phyloP scores from a whole-genome alignment of 1,140 invertebrate species.

The Drosophila bipectinata region DNA sequence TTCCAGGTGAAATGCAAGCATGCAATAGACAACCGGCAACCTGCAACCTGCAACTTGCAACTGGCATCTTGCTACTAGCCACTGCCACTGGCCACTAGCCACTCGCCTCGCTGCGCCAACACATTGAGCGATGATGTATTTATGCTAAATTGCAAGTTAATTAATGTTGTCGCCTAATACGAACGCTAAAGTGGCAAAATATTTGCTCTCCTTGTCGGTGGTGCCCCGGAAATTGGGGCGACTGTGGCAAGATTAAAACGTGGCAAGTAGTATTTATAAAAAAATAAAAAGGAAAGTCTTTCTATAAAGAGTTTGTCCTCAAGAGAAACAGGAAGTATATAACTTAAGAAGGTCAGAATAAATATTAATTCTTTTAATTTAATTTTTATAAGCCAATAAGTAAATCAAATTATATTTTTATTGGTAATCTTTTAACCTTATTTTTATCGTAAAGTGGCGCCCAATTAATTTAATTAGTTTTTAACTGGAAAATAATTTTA shows the following conservation, averaged over 20 bases:
- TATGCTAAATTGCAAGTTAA: conserved; percentile 82
- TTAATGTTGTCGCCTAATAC: conserved; percentile 71
- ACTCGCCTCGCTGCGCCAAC: conserved; percentile 34
- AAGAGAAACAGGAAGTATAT: neutral
- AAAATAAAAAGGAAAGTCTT: neutral
- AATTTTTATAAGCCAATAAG: neutral
- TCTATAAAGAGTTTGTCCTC: no score
- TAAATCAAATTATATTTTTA: neutral
- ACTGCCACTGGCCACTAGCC: conserved; percentile 14
- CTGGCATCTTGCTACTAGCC: conserved; percentile 10
- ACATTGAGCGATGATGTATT: conserved; percentile 73
- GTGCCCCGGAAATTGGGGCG: conserved; percentile 58
- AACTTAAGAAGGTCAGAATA: neutral
- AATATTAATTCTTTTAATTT: neutral
- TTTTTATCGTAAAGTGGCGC: neutral
- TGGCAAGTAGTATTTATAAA: neutral
- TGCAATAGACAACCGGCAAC: conserved; percentile 14
- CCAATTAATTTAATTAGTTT: conserved; percentile 16
- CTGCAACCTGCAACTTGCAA: conserved; percentile 11
- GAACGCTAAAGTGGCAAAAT: conserved; percentile 76
- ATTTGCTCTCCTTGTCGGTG: conserved; percentile 46
- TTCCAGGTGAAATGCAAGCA: conserved; percentile 66
- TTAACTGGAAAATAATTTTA: conserved; percentile 19
- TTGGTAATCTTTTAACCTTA: neutral
- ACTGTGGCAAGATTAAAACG: neutral